phyloP scores from a whole-genome alignment of 2,113 vertebrate genomes.

The Hirundichthys speculiger region DNA sequence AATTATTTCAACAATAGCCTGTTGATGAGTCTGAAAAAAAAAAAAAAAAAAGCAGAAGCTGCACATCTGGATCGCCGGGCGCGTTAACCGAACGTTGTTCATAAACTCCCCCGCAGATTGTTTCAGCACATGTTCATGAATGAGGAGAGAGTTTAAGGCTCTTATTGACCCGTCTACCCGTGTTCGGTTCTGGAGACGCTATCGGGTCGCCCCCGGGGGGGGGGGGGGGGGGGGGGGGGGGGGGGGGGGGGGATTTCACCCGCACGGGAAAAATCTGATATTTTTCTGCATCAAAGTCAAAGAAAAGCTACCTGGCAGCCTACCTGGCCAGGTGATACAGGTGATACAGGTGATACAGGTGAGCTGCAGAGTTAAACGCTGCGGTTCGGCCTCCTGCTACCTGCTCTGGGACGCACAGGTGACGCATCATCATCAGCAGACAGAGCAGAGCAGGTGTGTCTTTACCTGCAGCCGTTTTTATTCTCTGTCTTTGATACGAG shows the following conservation, averaged over 20 bases:
- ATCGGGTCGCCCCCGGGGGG: constrained; percentile 63
- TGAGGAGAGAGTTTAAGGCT: constrained; percentile 69
- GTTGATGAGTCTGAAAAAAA: constrained; percentile 40
- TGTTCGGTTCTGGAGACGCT: constrained; percentile 52
- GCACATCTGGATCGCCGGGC: constrained; percentile 2
- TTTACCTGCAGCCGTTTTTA: neutral
- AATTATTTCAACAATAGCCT: constrained; percentile 51
- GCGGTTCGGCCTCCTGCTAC: constrained; percentile 55
- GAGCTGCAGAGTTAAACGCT: constrained; percentile 71
- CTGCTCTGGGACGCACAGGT: constrained; percentile 58
- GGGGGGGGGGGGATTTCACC: constrained; percentile 74
- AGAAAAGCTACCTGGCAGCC: constrained; percentile 70
- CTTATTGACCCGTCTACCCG: constrained; percentile 73
- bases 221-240: too few species aligned
- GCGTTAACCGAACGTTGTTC: neutral
- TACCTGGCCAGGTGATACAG: constrained; percentile 28
- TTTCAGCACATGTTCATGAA: constrained; percentile 70
- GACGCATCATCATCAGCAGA: constrained; percentile 58
- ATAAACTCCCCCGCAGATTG: constrained; percentile 46
- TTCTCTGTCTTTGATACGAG: neutral
- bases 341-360: constrained; percentile 65
- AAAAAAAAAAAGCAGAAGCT: constrained; percentile 25
- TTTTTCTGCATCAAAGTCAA: constrained; percentile 75
- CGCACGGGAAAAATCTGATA: constrained; percentile 71
- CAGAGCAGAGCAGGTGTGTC: constrained; percentile 36